Evolutionary conservation across 1,140 invertebrate genomes (phyloP), one percentile per base, ranked within the genome.

Genomic region (Diachasmimorpha longicaudata): DNA sequence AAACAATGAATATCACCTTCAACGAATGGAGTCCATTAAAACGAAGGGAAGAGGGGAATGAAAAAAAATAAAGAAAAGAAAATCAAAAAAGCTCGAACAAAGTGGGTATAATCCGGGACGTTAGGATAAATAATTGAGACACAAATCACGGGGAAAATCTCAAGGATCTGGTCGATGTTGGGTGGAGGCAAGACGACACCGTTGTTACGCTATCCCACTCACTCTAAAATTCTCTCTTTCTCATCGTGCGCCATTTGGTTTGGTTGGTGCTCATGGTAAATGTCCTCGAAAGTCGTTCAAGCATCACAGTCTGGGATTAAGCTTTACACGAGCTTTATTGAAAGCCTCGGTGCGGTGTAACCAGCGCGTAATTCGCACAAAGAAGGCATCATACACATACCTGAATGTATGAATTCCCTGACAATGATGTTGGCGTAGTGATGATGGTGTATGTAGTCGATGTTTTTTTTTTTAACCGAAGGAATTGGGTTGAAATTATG

Each of bases 281-380:
- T 44, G 70, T 77, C 66, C 75, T 72, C 70, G 66, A 77, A 77
- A 77, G 46, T 73, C 75, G 70, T 52, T 72, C 63, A 52, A 77
- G 75, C 75, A 44, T 77, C 16, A n/a, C 63, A 44, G 25, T 36
- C 23, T 48, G 39, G 75, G 70, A 77, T 77, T 77, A 77, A 77
- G 75, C 63, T 69, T 63, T 73, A 69, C 63, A 72, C 58, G 63
- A 73, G 75, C 44, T 77, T 77, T 73, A 77, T 77, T 77, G 75
- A 77, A 77, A 77, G 63, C 66, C 46, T 63, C 23, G 58, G 19
- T 13, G 19, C 2, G 19, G 48, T 25, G 23, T 63, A 63, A 63
- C 58, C 23, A 25, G 8, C 23, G 58, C 21, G 58, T 63, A 63
- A 63, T 63, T 63, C 23, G 10, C 58, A 63, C 58, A 63, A 6